Percentiles rank a stretch among this genome's conserved stretches.
phyloP scores from a whole-genome alignment of 2,797 vertebrate genomes.

The Galago senegalensis region DNA sequence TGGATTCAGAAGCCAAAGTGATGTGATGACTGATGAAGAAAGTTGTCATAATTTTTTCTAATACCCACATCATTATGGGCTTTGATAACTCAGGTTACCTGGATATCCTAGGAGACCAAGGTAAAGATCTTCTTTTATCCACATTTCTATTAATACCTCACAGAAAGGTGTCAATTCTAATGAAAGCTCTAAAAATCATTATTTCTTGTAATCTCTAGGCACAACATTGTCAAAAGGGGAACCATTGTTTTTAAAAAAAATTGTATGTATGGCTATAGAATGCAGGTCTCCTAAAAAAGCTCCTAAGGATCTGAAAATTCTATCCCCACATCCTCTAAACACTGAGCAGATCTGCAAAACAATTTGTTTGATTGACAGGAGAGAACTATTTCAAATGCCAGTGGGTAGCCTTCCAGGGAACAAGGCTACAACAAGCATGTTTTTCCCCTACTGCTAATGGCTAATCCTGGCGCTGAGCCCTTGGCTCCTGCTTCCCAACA shows the following conservation, averaged over 20 bases:
- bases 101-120: constrained; percentile 21
- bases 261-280: constrained; percentile 8
- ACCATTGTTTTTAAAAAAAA: background rate
- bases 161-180: constrained; percentile 43
- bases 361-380: constrained; percentile 74
- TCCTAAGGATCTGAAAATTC: constrained; percentile 75
- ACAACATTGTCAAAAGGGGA: background rate
- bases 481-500: constrained; percentile 76
- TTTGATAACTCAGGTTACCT: background rate
- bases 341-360: constrained; percentile 68
- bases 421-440: constrained; percentile 67
- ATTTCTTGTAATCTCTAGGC: background rate
- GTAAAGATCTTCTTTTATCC: background rate
- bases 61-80: background rate
- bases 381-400: constrained; percentile 79
- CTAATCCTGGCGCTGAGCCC: constrained; percentile 76
- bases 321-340: constrained; percentile 66
- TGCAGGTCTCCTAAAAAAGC: constrained; percentile 49
- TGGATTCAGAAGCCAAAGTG: background rate
- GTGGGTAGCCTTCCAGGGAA: constrained; percentile 80
- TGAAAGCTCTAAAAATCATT: constrained; percentile 2
- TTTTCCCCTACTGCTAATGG: constrained; percentile 71
- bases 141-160: constrained; percentile 43
- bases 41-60: background rate
- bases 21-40: constrained; percentile 48